phyloP scores from a whole-genome alignment of 2,113 vertebrate genomes.

The Tychaedon coryphoeus region DNA sequence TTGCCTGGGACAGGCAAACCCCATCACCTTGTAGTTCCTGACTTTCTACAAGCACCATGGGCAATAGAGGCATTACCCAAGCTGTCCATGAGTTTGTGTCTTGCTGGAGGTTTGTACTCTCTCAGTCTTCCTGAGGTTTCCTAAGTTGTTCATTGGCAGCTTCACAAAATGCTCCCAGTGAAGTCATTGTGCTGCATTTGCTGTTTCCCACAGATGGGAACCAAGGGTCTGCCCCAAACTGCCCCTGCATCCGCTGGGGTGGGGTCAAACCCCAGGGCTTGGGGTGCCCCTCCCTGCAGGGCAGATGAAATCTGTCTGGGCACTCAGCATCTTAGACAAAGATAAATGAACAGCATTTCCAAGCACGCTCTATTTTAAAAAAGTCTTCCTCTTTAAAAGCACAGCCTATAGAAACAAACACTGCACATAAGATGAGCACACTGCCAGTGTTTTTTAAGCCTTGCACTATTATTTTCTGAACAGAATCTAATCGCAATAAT shows the following conservation, averaged over 20 bases:
- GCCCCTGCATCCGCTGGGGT: neutral
- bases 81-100: neutral
- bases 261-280: neutral
- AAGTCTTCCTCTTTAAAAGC: neutral
- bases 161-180: neutral
- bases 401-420: neutral
- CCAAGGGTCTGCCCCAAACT: neutral
- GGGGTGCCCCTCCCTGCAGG: neutral
- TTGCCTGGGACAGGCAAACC: neutral
- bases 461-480: neutral
- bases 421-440: neutral
- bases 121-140: neutral
- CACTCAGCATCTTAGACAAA: neutral
- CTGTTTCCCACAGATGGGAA: neutral
- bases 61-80: neutral
- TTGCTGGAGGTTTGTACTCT: neutral
- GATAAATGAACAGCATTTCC: neutral
- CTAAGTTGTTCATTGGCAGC: neutral
- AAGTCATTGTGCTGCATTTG: neutral
- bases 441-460: neutral
- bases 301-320: neutral
- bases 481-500: neutral
- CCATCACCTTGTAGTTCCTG: neutral
- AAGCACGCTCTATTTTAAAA: neutral
- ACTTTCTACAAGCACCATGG: neutral